Conservation (phyloP, 2,113 vertebrate species). For the Phoenicopterus ruber region DNA sequence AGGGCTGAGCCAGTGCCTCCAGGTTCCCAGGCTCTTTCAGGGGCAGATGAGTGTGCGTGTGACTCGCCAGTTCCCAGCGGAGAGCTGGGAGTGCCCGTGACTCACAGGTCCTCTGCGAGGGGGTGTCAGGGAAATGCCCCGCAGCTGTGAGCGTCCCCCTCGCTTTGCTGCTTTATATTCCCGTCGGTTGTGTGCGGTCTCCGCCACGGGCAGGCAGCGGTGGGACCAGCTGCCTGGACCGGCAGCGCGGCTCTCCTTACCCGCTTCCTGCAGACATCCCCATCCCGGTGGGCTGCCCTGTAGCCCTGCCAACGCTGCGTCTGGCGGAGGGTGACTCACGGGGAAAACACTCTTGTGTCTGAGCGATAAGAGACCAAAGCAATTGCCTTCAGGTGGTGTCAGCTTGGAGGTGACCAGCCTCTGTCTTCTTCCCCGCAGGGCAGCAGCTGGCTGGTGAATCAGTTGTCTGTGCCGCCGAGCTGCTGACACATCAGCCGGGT, state of each 20-base stretch:
- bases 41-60: background rate
- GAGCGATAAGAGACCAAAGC: conserved; percentile 40
- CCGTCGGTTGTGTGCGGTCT: background rate
- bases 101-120: background rate
- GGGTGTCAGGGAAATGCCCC: background rate
- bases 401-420: conserved; percentile 53
- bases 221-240: background rate
- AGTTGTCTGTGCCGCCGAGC: conserved; percentile 7
- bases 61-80: background rate
- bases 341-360: conserved; percentile 60
- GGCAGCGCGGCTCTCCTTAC: background rate
- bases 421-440: conserved; percentile 39
- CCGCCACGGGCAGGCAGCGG: background rate
- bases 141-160: background rate
- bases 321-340: conserved; percentile 73
- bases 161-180: background rate
- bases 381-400: conserved; percentile 71
- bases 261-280: conserved; percentile 67
- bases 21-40: background rate
- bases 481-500: conserved; percentile 1
- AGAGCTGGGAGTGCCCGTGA: conserved; percentile 24
- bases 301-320: conserved; percentile 54
- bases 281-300: conserved; percentile 37
- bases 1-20: background rate
- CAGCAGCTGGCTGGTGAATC: conserved; percentile 33